Evolutionary conservation across 1,140 invertebrate species (phyloP).

Genomic region (Drosophila tani): DNA sequence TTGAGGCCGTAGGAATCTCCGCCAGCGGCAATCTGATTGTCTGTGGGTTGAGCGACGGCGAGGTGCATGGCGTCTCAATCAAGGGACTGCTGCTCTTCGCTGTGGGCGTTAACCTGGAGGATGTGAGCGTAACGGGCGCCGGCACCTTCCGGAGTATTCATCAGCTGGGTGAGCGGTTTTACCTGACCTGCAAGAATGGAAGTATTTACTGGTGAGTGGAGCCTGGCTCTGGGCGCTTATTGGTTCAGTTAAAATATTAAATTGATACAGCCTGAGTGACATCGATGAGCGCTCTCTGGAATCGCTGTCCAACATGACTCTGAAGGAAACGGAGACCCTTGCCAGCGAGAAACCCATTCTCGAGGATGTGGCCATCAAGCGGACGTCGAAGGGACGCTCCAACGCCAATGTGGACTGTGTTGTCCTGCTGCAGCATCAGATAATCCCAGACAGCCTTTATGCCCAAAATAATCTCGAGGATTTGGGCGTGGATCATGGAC

Average conservation of each 20-base stretch:
- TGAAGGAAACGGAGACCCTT: conserved; percentile 63
- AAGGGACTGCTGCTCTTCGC: conserved; percentile 76
- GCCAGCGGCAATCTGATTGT: conserved; percentile 75
- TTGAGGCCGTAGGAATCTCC: conserved; percentile 75
- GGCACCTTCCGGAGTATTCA: conserved; percentile 70
- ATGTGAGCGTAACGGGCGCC: conserved; percentile 47
- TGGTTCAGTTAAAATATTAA: background rate
- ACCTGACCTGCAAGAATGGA: conserved; percentile 73
- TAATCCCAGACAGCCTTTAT: conserved; percentile 8
- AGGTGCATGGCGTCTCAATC: conserved; percentile 78
- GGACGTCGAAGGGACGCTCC: conserved; percentile 40
- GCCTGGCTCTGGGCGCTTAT: too few species aligned
- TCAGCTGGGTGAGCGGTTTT: conserved; percentile 61
- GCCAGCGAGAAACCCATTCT: conserved; percentile 55
- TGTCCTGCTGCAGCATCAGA: conserved; percentile 41
- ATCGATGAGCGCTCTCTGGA: conserved; percentile 69
- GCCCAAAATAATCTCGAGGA: conserved; percentile 50
- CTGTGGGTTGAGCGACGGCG: conserved; percentile 75
- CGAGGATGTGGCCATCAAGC: conserved; percentile 63
- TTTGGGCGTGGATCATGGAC: background rate
- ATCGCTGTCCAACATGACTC: conserved; percentile 37
- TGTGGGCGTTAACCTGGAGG: conserved; percentile 66
- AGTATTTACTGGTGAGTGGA: conserved; percentile 69
- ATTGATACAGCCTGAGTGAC: conserved; percentile 58
- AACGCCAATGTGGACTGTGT: conserved; percentile 47